phyloP scores from a whole-genome alignment of 2,113 vertebrate genomes.

The Calonectris borealis region DNA sequence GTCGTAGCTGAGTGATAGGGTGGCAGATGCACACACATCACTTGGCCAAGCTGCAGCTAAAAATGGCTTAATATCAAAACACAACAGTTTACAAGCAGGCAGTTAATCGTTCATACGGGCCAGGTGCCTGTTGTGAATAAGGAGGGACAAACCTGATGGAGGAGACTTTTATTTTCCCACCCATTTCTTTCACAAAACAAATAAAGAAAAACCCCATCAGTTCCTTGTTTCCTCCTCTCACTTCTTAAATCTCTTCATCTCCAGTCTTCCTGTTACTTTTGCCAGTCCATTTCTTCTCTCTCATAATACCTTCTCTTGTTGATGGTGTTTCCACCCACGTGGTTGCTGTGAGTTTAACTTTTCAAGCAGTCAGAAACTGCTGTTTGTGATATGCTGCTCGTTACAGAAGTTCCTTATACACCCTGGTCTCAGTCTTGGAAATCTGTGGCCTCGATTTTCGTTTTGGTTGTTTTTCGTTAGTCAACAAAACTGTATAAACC shows the following conservation, averaged over 20 bases:
- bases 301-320: background rate
- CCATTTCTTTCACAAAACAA: background rate
- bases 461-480: background rate
- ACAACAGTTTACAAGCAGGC: slow-evolving; percentile 19
- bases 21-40: slow-evolving; percentile 27
- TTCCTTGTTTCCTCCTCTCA: background rate
- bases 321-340: background rate
- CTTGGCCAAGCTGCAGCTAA: slow-evolving; percentile 48
- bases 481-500: background rate
- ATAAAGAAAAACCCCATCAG: background rate
- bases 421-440: background rate
- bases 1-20: slow-evolving; percentile 65
- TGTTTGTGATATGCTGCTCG: background rate
- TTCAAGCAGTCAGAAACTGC: background rate
- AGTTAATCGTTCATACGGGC: background rate
- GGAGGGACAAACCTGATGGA: background rate
- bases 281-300: background rate
- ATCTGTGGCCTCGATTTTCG: background rate
- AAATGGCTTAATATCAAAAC: slow-evolving; percentile 31
- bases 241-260: background rate
- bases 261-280: background rate
- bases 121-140: background rate
- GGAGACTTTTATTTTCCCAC: background rate
- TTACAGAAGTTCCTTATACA: background rate
- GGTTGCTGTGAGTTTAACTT: background rate